These are phyloP conservation scores for Acleris literana DNA, from an alignment of 2,888 invertebrate species.

Conservation along the genomic window DNA sequence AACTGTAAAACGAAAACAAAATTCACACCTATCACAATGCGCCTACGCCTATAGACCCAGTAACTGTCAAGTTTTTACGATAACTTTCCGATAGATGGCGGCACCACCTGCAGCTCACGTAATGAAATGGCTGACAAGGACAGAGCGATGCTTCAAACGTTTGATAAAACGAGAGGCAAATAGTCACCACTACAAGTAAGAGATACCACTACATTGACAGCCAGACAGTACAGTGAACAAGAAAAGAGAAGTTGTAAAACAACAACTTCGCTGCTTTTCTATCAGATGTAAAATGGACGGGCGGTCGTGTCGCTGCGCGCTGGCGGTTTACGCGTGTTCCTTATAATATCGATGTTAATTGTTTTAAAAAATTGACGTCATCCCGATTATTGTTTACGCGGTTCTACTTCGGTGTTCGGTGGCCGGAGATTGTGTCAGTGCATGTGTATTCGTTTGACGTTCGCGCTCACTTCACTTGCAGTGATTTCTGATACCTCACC, in stretches of 20 bases:
- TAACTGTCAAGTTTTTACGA: slow-evolving; percentile 11
- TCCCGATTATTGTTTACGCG: slow-evolving; percentile 79
- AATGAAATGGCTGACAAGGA: slow-evolving; percentile 63
- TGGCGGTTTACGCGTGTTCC: slow-evolving; percentile 79
- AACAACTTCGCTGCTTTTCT: slow-evolving; percentile 79
- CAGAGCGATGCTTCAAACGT: slow-evolving; percentile 37
- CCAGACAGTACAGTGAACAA: slow-evolving; percentile 72
- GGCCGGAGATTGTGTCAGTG: slow-evolving; percentile 79
- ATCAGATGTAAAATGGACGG: slow-evolving; percentile 84
- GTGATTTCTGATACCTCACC: slow-evolving; percentile 83
- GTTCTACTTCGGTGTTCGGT: slow-evolving; percentile 75
- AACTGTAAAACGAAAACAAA: slow-evolving; percentile 37
- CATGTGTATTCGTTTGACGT: slow-evolving; percentile 78
- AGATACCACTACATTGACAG: slow-evolving; percentile 58
- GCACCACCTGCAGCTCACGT: slow-evolving; percentile 43
- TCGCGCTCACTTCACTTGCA: slow-evolving; percentile 77
- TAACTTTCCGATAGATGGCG: slow-evolving; percentile 59
- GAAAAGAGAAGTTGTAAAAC: slow-evolving; percentile 84
- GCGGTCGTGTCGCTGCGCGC: slow-evolving; percentile 77
- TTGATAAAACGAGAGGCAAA: slow-evolving; percentile 36
- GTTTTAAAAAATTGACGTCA: slow-evolving; percentile 73
- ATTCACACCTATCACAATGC: slow-evolving; percentile 4
- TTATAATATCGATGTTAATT: slow-evolving; percentile 81
- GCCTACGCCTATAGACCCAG: slow-evolving; percentile 16
- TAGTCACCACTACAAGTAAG: slow-evolving; percentile 52